phyloP scores from a whole-genome alignment of 2,113 vertebrate genomes.

The Megaleporinus macrocephalus region DNA sequence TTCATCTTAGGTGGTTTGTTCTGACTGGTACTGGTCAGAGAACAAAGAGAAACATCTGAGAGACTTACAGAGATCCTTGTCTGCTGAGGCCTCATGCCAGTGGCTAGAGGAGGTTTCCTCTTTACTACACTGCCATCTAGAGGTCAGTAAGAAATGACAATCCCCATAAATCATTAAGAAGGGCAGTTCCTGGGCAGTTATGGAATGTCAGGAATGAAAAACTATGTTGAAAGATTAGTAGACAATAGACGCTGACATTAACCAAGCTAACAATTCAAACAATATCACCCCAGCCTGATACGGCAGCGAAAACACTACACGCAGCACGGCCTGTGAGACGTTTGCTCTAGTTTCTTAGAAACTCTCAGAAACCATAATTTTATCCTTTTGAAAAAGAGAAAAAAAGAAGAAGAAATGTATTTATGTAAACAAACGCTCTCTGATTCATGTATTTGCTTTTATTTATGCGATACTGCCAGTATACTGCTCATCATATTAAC shows the following conservation, averaged over 20 bases:
- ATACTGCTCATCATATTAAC: conserved; percentile 64
- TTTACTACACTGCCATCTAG: conserved; percentile 55
- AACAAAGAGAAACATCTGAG: not conserved
- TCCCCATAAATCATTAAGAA: not conserved
- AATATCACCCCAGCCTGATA: conserved; percentile 7
- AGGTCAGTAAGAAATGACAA: conserved; percentile 43
- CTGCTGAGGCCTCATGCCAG: not conserved
- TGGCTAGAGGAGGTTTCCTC: not conserved
- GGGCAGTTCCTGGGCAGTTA: not conserved
- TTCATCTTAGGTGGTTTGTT: not conserved
- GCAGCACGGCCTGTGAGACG: not conserved
- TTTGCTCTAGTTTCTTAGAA: not conserved
- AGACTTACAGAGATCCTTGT: not conserved
- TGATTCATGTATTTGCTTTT: conserved; percentile 47
- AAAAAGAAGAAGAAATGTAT: conserved; percentile 51
- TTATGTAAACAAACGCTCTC: conserved; percentile 56
- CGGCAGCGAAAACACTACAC: not conserved
- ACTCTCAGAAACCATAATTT: not conserved
- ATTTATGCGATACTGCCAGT: conserved; percentile 54
- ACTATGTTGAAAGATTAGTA: not conserved
- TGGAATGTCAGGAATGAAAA: not conserved
- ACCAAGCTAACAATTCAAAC: not conserved
- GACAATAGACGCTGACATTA: not conserved
- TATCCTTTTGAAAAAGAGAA: not conserved
- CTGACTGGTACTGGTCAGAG: not conserved